Evolutionary conservation across 2,888 invertebrate genomes (phyloP), one percentile per base, ranked within the genome.

Genomic region (Gandaritis pyraliata): DNA sequence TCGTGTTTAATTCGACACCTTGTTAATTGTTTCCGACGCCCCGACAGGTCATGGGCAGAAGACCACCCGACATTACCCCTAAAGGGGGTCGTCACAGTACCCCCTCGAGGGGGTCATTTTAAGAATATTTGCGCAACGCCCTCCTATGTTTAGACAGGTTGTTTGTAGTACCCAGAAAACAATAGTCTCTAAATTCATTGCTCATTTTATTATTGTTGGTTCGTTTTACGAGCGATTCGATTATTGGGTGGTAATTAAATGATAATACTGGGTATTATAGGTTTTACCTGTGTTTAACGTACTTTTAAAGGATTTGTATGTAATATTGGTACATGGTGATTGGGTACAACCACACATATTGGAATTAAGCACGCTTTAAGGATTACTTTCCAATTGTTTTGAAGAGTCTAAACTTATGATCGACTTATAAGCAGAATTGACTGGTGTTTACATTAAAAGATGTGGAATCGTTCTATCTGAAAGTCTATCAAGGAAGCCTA

Each of bases 1-100:
- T 90, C 88, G 89, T 87, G 89, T 92, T 88, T 92, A 92, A 92
- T 92, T 92, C 92, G 92, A 92, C 92, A 92, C 92, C 92, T 92
- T 88, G 92, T 92, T 92, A 92, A 92, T 92, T 92, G 91, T 91
- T 91, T 91, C 83, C 86, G 83, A 87, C 88, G 84, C 88, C 86
- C 85, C 81, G 74, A 80, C 81, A 81, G 82, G 81, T 78, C 81
- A 80, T 79, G 85, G 86, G 80, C 87, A 83, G 76, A 77, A 56
- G 58, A 58, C 52, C 75, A 76, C 80, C 80, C 82, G 81, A 78
- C 79, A 67, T 70, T 75, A 75, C 83, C 81, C 83, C 85, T n/a
- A 0, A 33, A 47, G 33, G 48, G 33, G 30, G 23, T 46, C 45
- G 18, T 45, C 23, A 23, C 10, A 13, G 30, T 15, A n/a, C 48